A percentile compares a stretch with the other conserved stretches of the same genome.
Conservation (phyloP, 1,140 invertebrate genomes). For the Chelonus insularis region DNA sequence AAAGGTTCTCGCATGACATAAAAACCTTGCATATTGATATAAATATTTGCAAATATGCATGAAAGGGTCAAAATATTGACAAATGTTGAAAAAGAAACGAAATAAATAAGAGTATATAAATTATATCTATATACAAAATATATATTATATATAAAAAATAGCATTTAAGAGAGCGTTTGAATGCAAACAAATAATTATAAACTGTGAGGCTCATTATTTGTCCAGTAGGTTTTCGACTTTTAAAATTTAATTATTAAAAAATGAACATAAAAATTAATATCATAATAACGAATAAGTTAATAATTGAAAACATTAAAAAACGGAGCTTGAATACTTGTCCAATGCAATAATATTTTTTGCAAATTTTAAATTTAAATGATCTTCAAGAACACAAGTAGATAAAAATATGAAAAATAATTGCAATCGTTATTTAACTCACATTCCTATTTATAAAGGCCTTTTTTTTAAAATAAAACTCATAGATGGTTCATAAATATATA, state of each 20-base stretch:
- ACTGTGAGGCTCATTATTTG: neutral
- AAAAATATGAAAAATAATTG: too few species aligned
- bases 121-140: neutral
- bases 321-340: neutral
- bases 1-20: too few species aligned
- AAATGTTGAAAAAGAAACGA: too few species aligned
- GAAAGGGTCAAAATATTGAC: too few species aligned
- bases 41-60: too few species aligned
- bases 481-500: neutral
- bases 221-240: neutral
- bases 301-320: too few species aligned
- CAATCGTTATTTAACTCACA: constrained; percentile 30
- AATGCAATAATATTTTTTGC: neutral
- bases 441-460: constrained; percentile 21
- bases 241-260: neutral
- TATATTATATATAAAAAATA: constrained; percentile 9
- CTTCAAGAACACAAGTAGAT: too few species aligned
- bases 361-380: neutral
- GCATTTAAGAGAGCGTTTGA: constrained; percentile 4
- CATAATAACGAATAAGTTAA: too few species aligned
- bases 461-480: constrained; percentile 7
- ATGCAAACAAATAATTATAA: neutral
- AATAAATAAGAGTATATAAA: constrained; percentile 16
- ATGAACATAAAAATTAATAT: too few species aligned
- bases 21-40: too few species aligned